A percentile compares a stretch with the other conserved stretches of the same genome.
These are phyloP conservation scores for Oxyscelio sp. DNA, from an alignment of 2,888 invertebrate genomes.

Conservation along the genomic window DNA sequence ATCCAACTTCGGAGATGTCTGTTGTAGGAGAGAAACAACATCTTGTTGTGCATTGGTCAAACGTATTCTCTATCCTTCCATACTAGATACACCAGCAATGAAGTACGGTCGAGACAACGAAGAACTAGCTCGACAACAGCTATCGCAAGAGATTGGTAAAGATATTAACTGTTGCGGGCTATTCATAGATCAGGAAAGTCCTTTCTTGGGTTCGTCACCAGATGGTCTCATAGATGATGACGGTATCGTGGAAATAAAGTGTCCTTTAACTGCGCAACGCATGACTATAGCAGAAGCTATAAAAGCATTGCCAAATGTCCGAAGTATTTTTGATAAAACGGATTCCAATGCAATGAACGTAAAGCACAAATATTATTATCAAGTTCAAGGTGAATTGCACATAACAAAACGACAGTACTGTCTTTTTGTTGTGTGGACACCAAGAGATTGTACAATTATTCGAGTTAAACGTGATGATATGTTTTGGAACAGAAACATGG, in stretches of 20 bases:
- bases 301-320: constrained; percentile 18
- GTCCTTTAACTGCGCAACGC: background rate
- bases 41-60: constrained; percentile 47
- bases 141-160: constrained; percentile 15
- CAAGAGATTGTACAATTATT: background rate
- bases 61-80: constrained; percentile 51
- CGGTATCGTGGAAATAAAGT: constrained; percentile 74
- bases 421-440: background rate
- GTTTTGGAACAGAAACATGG: constrained; percentile 7
- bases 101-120: background rate
- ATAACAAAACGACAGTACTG: constrained; percentile 11
- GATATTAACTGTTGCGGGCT: constrained; percentile 75
- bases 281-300: background rate
- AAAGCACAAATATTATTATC: constrained; percentile 32
- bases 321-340: background rate
- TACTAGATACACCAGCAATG: background rate
- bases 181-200: constrained; percentile 76
- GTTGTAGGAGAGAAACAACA: constrained; percentile 43
- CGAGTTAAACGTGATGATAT: constrained; percentile 14
- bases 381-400: constrained; percentile 15
- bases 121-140: constrained; percentile 5
- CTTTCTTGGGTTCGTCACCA: constrained; percentile 68
- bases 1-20: constrained; percentile 66
- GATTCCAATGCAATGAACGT: background rate
- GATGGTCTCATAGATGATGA: constrained; percentile 76